Evolutionary conservation across 2,113 vertebrate genomes (phyloP).

Genomic region (Motacilla tschutschensis): DNA sequence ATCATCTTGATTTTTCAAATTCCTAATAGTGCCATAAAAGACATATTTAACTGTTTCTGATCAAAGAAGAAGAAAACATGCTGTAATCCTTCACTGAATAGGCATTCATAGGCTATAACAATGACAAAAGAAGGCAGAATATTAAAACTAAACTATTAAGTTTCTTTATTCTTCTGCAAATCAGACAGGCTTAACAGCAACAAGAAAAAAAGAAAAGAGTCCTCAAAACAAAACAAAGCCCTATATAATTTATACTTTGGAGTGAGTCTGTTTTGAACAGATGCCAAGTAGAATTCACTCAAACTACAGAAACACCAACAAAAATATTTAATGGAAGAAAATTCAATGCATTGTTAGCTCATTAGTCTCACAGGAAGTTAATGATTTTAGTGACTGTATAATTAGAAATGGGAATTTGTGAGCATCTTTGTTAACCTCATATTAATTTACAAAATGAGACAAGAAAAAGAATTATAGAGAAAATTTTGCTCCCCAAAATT

Average conservation of each 20-base stretch:
- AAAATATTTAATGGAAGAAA: constrained; percentile 61
- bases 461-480: constrained; percentile 29
- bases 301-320: constrained; percentile 28
- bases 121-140: background rate
- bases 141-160: background rate
- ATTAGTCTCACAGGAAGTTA: constrained; percentile 67
- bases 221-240: background rate
- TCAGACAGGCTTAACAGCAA: background rate
- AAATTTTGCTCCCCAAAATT: constrained; percentile 45
- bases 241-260: background rate
- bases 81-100: background rate
- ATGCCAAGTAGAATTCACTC: constrained; percentile 39
- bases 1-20: background rate
- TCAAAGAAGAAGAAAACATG: background rate
- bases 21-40: background rate
- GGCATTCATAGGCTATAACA: background rate
- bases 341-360: constrained; percentile 37
- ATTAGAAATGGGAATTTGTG: constrained; percentile 72
- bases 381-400: constrained; percentile 61
- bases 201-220: background rate
- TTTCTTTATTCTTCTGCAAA: background rate
- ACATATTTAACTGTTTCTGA: background rate
- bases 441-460: constrained; percentile 67
- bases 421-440: constrained; percentile 69
- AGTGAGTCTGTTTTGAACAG: background rate